Evolutionary conservation across 1,140 invertebrate species (phyloP), one percentile per base, ranked within the genome.

Genomic region (Copidosoma floridanum): DNA sequence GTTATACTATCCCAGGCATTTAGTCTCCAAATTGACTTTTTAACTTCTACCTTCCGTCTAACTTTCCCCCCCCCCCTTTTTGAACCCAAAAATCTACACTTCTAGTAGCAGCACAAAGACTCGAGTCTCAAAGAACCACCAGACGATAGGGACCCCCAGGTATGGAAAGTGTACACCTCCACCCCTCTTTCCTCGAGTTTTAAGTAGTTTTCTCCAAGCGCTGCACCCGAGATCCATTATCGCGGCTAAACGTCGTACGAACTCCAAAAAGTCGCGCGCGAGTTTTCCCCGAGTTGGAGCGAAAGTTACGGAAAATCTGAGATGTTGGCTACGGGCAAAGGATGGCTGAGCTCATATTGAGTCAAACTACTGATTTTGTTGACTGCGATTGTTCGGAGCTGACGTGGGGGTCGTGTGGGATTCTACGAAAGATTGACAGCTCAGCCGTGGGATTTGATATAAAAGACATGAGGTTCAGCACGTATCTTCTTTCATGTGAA

Each of bases 151-250:
- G 23, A 24, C 44, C n/a, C n/a, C n/a, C n/a, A 12, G 12, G 12
- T 32, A 12, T 12, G 12, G 29, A 32, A 46, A 46, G 44, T 46
- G 26, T 24, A 46, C 21, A 24, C 44, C 44, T 46, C 8, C 44
- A 20, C 14, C 44, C 44, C 44, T 23, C 41, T 11, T 20, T 3
- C 44, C 20, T 6, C 27, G 32, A 50, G 47, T 50, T 50, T 50
- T 50, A 50, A 50, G 47, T 50, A 32, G 47, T 50, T 50, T 50
- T 50, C 47, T 26, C 46, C 11, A 29, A 8, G 20, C 44, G n/a
- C 23, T 46, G n/a, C 44, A 24, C 23, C 44, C 44, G 18, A 24
- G 47, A 50, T 50, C 26, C 47, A 50, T 50, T 50, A 50, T 50
- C 38, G 16, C 29, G 6, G 29, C 47, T 50, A 50, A 50, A 21